Evolutionary conservation across 2,113 vertebrate genomes (phyloP), one percentile per base, ranked within the genome.

Genomic region (Aspiorhynchus laticeps): DNA sequence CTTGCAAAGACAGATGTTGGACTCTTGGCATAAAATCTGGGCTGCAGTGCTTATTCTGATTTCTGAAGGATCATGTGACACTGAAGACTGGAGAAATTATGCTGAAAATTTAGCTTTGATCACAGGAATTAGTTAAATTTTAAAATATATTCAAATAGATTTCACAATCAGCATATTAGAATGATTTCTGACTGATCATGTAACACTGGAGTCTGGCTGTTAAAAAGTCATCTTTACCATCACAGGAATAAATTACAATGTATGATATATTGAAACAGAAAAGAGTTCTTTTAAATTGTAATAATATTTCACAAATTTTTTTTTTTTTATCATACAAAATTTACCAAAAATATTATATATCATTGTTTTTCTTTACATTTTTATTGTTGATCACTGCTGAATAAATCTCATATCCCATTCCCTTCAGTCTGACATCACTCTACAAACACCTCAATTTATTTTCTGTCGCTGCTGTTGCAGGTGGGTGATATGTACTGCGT

Each of bases 401-500:
- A 74, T n/a, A 74, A 74, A 74, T 74, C 38, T 75, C 73, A 75
- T 9, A 31, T 48, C n/a, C 43, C 75, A 31, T 77, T 77, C 3
- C 51, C 19, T 73, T 38, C 36, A 73, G 17, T 73, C 46, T 51
- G 41, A 28, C 14, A 10, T n/a, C 73, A 14, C 43, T 74, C 24
- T 12, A 8, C n/a, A 61, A 80, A 33, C 28, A n/a, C 11, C 9
- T 83, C 9, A 51, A 65, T 51, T 33, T 51, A 17, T 65, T 33
- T 75, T 61, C 19, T 12, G 31, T 81, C 61, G 14, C 83, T 98
- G 97, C 31, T 21, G 38, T 84, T 80, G 12, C 85, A 99, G 97
- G 96, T 97, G 0, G 96, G 97, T 17, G 98, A 99, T 75, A 93
- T 96, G 21, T 99, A 98, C 94, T 99, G 98, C 95, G 97, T 99